Conservation (phyloP, 2,113 vertebrate species). For the Furnarius figulus region DNA sequence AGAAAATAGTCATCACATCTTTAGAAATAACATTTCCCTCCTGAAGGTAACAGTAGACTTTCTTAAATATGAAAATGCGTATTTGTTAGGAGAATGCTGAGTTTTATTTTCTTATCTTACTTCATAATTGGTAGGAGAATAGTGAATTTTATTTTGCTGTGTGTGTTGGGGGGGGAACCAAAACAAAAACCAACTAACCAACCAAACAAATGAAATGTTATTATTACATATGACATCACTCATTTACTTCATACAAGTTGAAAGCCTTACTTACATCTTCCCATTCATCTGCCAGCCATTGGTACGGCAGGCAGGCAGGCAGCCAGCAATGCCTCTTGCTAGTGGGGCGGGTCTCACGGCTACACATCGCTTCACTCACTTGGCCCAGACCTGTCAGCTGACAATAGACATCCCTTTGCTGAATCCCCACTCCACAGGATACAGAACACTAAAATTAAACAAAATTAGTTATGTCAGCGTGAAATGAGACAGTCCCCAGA, state of each 20-base stretch:
- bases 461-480: not conserved
- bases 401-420: slow-evolving; percentile 85
- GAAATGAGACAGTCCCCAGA: not conserved
- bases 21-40: not conserved
- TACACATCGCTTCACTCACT: slow-evolving; percentile 77
- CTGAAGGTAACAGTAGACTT: not conserved
- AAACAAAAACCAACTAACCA: too few species aligned
- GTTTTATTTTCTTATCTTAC: not conserved
- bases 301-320: slow-evolving; percentile 74
- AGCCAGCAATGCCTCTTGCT: slow-evolving; percentile 70
- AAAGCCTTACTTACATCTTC: slow-evolving; percentile 77
- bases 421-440: slow-evolving; percentile 85
- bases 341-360: slow-evolving; percentile 41
- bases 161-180: rapidly evolving
- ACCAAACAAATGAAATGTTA: not conserved
- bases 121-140: not conserved
- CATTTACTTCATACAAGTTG: too few species aligned
- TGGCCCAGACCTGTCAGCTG: slow-evolving; percentile 76
- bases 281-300: slow-evolving; percentile 81
- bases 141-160: not conserved
- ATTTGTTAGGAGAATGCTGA: not conserved
- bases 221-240: too few species aligned
- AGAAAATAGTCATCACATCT: not conserved
- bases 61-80: not conserved
- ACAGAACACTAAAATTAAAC: slow-evolving; percentile 83